These are phyloP conservation scores for Cygnus buccinator DNA, from an alignment of 2,113 vertebrate species.

Conservation along the genomic window DNA sequence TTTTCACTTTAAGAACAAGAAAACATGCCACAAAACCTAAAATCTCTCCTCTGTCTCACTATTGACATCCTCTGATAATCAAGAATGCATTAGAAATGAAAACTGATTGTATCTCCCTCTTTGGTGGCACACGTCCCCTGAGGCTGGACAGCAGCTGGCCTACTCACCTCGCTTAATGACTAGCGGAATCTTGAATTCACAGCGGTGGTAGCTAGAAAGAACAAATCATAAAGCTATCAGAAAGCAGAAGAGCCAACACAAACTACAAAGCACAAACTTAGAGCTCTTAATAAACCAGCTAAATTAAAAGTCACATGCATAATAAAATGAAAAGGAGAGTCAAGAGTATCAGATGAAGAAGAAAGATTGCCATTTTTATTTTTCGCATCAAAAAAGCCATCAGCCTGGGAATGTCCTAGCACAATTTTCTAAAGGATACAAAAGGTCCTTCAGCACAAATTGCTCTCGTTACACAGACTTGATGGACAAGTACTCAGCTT, in stretches of 20 bases:
- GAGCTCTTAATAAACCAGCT: neutral
- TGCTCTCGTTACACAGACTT: neutral
- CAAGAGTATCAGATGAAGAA: neutral
- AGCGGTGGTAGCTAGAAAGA: slow-evolving; percentile 94
- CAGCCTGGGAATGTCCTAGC: neutral
- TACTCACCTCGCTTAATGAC: slow-evolving; percentile 91
- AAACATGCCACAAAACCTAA: neutral
- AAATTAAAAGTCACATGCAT: neutral
- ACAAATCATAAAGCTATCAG: slow-evolving; percentile 23
- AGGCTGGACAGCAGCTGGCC: neutral
- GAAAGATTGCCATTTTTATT: neutral
- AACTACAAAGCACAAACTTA: neutral
- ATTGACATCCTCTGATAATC: neutral
- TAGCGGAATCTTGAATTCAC: slow-evolving; percentile 98
- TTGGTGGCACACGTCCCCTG: neutral
- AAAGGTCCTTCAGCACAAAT: neutral
- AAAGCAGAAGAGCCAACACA: neutral
- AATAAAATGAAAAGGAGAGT: neutral
- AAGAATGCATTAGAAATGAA: neutral
- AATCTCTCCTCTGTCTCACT: neutral
- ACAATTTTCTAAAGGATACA: neutral
- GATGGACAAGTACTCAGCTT: neutral
- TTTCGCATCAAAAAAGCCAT: neutral
- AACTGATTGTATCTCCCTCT: neutral
- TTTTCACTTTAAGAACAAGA: neutral